Evolutionary conservation across 2,113 vertebrate species (phyloP).

Genomic region (Dryoscopus gambensis): DNA sequence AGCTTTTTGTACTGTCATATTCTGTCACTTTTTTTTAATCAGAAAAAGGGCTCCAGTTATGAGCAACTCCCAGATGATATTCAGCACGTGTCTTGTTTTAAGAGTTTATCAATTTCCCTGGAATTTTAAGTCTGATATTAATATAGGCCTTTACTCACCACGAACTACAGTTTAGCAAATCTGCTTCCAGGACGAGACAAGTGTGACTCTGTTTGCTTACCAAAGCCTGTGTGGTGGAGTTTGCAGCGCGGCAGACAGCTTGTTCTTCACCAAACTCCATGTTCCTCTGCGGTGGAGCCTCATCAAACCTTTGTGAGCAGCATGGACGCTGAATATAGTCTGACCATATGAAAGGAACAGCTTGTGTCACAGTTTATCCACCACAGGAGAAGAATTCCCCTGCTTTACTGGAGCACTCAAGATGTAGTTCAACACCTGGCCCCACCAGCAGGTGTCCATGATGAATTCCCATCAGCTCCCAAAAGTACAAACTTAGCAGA

Average conservation of each 20-base stretch:
- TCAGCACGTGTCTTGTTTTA: background rate
- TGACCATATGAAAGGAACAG: background rate
- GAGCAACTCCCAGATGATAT: background rate
- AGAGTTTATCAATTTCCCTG: background rate
- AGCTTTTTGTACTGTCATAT: background rate
- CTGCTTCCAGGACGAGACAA: background rate
- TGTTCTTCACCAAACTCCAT: slow-evolving; percentile 62
- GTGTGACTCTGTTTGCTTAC: slow-evolving; percentile 8
- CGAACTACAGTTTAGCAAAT: background rate
- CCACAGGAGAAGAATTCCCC: background rate
- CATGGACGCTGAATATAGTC: slow-evolving; percentile 56
- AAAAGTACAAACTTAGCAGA: background rate
- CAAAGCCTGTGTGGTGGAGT: background rate
- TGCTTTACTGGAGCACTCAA: background rate
- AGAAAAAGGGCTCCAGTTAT: background rate
- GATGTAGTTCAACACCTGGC: background rate
- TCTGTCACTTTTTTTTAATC: background rate
- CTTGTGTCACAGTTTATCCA: background rate
- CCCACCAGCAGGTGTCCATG: background rate
- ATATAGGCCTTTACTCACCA: background rate
- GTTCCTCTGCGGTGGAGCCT: slow-evolving; percentile 39
- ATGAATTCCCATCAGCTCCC: background rate
- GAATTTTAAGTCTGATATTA: background rate
- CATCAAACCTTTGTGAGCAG: slow-evolving; percentile 60
- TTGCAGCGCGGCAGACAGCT: background rate